Base-by-base conservation (phyloP, 2,113 vertebrate genomes). In the Salvelinus sp. region DNA sequence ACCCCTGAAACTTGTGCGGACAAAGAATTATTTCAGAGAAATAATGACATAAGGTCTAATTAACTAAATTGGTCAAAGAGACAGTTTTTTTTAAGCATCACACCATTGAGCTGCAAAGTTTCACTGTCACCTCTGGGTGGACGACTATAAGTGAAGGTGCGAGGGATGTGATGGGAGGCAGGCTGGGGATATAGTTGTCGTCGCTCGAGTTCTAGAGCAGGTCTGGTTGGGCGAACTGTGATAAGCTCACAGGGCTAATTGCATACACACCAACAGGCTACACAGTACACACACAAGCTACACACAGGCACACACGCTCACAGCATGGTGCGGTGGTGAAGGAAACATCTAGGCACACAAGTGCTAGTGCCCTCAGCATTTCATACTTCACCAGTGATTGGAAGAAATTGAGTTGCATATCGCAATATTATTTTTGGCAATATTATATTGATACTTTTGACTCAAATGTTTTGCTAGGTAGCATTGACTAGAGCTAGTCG, bases 111-210 rank as follows among this genome's bases (percentile, higher is more conserved):
- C 12, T 38, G 57, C 7, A 13, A 13, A n/a, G 16, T 73, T 22
- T 50, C 33, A 47, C 68, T 16, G 68, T 12, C 67, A 69, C 6
- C 20, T 48, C 44, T 16, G 25, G 33, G n/a, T 3, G 12, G 64
- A 73, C 72, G 33, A 38, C 33, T 44, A 44, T 44, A 64, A 27
- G 60, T 3, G 23, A 47, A 84, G 83, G 69, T 69, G 79, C 47
- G 64, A 82, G 4, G 33, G 28, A 50, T 9, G 47, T 48, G 47
- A 47, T 58, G 12, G 12, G 16, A 38, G 3, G 28, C 69, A 38
- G 4, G 72, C 16, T 70, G 33, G 65, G 66, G 73, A 58, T 66
- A 28, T 67, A 76, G 67, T 69, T 27, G 38, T 62, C 65, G 63
- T 70, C 38, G 64, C 67, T 63, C 69, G 58, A 33, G 67, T n/a